Conservation (phyloP, 2,888 invertebrate genomes). For the Antheraea yamamai region DNA sequence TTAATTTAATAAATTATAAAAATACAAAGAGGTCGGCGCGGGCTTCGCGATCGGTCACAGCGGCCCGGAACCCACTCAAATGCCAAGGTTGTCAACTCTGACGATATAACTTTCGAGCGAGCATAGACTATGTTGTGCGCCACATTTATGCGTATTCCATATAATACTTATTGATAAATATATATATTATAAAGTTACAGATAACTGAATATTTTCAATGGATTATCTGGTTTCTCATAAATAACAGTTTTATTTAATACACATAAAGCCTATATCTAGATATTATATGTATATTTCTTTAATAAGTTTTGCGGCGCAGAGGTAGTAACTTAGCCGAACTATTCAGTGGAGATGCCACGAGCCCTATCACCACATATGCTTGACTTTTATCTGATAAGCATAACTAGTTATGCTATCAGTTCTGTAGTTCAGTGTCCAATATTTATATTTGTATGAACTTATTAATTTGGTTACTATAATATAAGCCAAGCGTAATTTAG, state of each 20-base stretch:
- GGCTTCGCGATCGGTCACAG: conserved; percentile 58
- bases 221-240: not conserved
- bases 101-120: conserved; percentile 80
- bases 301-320: no score
- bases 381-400: no score
- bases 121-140: conserved; percentile 53
- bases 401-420: no score
- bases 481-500: no score
- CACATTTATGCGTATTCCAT: conserved; percentile 73
- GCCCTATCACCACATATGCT: no score
- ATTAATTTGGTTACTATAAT: no score
- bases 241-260: not conserved
- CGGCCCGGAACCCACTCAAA: conserved; percentile 78
- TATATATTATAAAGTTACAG: not conserved
- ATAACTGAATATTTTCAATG: not conserved
- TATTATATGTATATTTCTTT: no score
- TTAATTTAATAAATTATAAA: conserved; percentile 16
- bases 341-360: no score
- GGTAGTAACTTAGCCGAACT: no score
- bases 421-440: no score
- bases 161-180: conserved; percentile 31
- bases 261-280: no score
- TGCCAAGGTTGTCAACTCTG: conserved; percentile 82
- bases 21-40: conserved; percentile 50
- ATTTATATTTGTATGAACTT: no score